A percentile compares a stretch with the other conserved stretches of the same genome.
phyloP scores from a whole-genome alignment of 2,797 vertebrate genomes.

The Orestias chungarensis region DNA sequence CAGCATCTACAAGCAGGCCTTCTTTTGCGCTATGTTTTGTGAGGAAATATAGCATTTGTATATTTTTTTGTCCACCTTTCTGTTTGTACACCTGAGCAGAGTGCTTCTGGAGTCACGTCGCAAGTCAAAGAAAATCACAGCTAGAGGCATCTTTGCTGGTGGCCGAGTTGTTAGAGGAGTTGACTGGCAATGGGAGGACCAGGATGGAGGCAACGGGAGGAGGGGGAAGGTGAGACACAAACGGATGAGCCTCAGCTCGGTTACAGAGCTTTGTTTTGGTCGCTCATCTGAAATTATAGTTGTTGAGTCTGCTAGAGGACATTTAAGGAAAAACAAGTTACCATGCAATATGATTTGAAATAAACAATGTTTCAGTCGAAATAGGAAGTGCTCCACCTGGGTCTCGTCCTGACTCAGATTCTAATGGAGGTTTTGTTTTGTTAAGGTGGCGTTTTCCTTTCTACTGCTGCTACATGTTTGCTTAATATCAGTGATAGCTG shows the following conservation, averaged over 20 bases:
- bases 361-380: constrained; percentile 17
- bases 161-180: constrained; percentile 97
- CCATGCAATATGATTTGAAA: constrained; percentile 50
- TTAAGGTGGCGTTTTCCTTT: neutral
- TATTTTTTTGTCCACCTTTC: constrained; percentile 8
- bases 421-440: neutral
- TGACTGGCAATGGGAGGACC: constrained; percentile 99
- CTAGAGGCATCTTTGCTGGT: constrained; percentile 96
- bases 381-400: constrained; percentile 42
- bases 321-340: constrained; percentile 32
- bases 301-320: constrained; percentile 4
- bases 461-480: neutral
- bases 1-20: neutral
- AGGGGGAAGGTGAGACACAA: constrained; percentile 90
- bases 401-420: neutral
- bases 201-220: constrained; percentile 96
- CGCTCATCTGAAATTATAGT: neutral
- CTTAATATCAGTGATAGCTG: neutral
- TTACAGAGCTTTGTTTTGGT: neutral
- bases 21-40: neutral
- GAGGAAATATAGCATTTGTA: neutral
- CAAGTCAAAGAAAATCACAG: constrained; percentile 99
- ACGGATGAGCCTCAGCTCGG: neutral
- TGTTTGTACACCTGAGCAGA: constrained; percentile 68
- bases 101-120: constrained; percentile 97